Evolutionary conservation across 2,113 vertebrate genomes (phyloP), one percentile per base, ranked within the genome.

Genomic region (Pseudopipra pipra): DNA sequence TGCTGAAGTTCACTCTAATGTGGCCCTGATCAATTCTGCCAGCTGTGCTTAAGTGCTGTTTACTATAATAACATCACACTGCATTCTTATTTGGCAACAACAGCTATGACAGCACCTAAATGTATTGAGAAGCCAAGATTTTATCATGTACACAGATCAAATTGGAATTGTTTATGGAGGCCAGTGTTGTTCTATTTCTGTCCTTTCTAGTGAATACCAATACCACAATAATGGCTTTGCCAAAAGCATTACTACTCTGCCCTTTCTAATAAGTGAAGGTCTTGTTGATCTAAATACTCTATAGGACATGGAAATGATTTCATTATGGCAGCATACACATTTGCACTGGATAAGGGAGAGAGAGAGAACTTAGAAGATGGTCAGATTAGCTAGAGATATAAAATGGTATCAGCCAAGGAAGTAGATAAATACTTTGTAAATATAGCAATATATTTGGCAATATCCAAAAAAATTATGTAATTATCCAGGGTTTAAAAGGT

Each of bases 21-120:
- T 97, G 96, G 98, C 97, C 97, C 98, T 98, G 98, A 99, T 99
- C 99, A 99, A 98, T 99, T 98, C 98, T 98, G 98, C 98, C 98
- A 99, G 99, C 98, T 99, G 98, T 98, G 98, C 98, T 98, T 98
- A 98, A 99, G 98, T 97, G 98, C 98, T 99, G 98, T 99, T 99
- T 99, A 98, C 98, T 98, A 98, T 98, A 99, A 99, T 98, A 99
- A 98, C 98, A 98, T 98, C 97, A 98, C 94, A 97, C 97, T 96
- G 98, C 97, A 97, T 98, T 98, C 97, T 98, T 98, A 98, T 98
- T 98, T 98, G 97, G 97, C 97, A 98, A 98, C 97, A 98, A 97
- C 97, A 97, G 97, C 97, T 97, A 97, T 98, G 98, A 98, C 98
- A 98, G 97, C 97, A 97, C 97, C 98, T 98, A 97, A 96, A 98